Conservation (phyloP, 2,113 vertebrate species). For the Antechinus stuartii region DNA sequence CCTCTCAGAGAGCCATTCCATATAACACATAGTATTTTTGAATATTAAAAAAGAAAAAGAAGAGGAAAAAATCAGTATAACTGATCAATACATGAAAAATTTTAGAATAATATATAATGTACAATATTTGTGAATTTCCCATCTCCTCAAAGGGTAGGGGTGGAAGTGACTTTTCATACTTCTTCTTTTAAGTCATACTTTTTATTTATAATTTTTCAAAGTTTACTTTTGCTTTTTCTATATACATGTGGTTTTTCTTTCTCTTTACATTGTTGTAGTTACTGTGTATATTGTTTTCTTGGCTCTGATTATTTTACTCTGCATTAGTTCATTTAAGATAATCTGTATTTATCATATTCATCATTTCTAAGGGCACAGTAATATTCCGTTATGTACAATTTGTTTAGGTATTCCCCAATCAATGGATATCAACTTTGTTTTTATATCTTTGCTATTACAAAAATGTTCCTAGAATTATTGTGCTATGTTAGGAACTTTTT, state of each 20-base stretch:
- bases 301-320: background rate
- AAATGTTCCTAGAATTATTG: background rate
- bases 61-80: background rate
- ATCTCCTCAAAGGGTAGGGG: background rate
- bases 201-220: background rate
- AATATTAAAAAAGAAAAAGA: background rate
- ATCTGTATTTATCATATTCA: background rate
- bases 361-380: background rate
- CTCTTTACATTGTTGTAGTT: background rate
- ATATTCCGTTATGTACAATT: background rate
- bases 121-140: background rate
- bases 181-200: background rate
- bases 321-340: background rate
- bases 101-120: background rate
- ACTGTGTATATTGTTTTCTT: background rate
- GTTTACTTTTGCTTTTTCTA: background rate
- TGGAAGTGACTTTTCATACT: background rate
- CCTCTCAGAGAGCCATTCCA: background rate
- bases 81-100: background rate
- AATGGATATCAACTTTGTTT: background rate
- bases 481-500: background rate
- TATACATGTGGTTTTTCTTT: background rate
- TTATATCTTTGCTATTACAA: background rate
- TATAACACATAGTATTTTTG: background rate
- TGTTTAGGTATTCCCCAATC: background rate